phyloP scores from a whole-genome alignment of 2,797 vertebrate genomes.

The Champsocephalus esox region DNA sequence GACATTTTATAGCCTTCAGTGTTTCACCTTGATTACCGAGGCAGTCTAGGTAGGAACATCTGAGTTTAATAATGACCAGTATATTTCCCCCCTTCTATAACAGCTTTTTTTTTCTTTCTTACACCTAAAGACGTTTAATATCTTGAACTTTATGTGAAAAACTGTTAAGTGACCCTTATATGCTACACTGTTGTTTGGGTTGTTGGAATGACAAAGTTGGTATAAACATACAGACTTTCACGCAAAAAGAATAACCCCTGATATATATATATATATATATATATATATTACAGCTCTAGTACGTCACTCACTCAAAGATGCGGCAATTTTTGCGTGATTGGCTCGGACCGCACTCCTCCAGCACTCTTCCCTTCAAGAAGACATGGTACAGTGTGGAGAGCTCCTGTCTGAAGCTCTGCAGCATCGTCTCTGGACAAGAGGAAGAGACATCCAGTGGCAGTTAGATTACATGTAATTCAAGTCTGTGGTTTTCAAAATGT shows the following conservation, averaged over 20 bases:
- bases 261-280: too few species aligned
- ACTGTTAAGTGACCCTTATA: too few species aligned
- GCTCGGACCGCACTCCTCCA: constrained; percentile 44
- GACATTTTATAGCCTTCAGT: too few species aligned
- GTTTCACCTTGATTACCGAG: too few species aligned
- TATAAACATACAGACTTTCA: not conserved
- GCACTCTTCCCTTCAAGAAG: constrained; percentile 66
- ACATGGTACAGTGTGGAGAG: constrained; percentile 72
- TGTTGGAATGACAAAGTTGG: not conserved
- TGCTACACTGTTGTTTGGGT: not conserved
- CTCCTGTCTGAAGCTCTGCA: constrained; percentile 81
- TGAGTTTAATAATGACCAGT: too few species aligned
- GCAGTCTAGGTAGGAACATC: too few species aligned
- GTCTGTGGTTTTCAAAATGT: not conserved
- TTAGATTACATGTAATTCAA: not conserved
- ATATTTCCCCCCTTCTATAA: too few species aligned
- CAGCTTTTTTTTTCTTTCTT: too few species aligned
- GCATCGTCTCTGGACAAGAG: constrained; percentile 74
- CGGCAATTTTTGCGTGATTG: not conserved
- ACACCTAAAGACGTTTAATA: too few species aligned
- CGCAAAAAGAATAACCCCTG: not conserved
- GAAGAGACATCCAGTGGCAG: not conserved
- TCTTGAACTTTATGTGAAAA: too few species aligned
- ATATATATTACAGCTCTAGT: not conserved
- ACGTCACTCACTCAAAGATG: constrained; percentile 76